Evolutionary conservation across 1,140 invertebrate genomes (phyloP).

Genomic region (Calephelis nemesis): DNA sequence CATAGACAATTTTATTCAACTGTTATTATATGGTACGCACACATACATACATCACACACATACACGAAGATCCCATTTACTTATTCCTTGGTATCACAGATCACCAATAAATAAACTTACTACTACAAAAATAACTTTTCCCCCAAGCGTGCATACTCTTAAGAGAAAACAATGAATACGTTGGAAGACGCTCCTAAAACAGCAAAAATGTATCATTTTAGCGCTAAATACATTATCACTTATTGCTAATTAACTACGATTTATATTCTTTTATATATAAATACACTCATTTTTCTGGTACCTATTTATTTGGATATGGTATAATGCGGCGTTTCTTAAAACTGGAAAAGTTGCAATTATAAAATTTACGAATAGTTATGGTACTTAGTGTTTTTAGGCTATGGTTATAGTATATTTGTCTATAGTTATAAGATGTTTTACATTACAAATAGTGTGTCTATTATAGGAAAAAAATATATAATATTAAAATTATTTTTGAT

Average conservation of each 20-base stretch:
- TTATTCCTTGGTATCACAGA: neutral
- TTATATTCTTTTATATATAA: slow-evolving; percentile 61
- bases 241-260: slow-evolving; percentile 62
- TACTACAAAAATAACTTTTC: slow-evolving; percentile 33
- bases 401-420: too few relatives aligned
- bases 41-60: neutral
- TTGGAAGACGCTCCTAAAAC: slow-evolving; percentile 77
- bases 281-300: slow-evolving; percentile 63
- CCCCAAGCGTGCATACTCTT: slow-evolving; percentile 48
- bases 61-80: neutral
- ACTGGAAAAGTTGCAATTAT: neutral
- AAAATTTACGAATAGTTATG: neutral
- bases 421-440: too few relatives aligned
- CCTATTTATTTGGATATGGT: slow-evolving; percentile 42
- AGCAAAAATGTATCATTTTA: slow-evolving; percentile 73
- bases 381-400: too few relatives aligned
- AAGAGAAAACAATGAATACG: slow-evolving; percentile 65
- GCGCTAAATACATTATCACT: slow-evolving; percentile 72
- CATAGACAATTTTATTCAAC: too few relatives aligned
- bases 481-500: too few relatives aligned
- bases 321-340: slow-evolving; percentile 15
- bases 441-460: too few relatives aligned
- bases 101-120: neutral
- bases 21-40: neutral
- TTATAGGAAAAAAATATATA: too few relatives aligned